Evolutionary conservation across 2,888 invertebrate genomes (phyloP).

Genomic region (Blera fallax): DNA sequence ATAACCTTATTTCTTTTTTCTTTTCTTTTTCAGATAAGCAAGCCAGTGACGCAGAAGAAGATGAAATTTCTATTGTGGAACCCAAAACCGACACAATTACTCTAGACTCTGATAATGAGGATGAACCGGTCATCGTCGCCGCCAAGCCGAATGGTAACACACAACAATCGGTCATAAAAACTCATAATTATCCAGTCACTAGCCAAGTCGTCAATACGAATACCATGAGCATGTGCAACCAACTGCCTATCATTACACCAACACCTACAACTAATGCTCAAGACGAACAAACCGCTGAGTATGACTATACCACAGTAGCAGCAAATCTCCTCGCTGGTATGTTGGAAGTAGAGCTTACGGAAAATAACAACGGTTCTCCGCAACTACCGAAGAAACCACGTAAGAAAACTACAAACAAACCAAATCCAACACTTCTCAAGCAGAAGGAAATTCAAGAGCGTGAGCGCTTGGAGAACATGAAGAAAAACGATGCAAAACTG

Average conservation of each 20-base stretch:
- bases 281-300: conserved; percentile 60
- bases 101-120: conserved; percentile 81
- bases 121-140: conserved; percentile 70
- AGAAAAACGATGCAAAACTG: conserved; percentile 78
- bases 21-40: conserved; percentile 77
- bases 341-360: conserved; percentile 79
- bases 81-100: conserved; percentile 81
- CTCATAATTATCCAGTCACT: conserved; percentile 68
- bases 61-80: conserved; percentile 81
- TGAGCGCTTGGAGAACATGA: conserved; percentile 78
- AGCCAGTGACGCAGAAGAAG: conserved; percentile 81
- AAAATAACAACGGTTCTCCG: conserved; percentile 53
- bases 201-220: not conserved
- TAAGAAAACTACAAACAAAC: conserved; percentile 80
- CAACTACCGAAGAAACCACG: conserved; percentile 78
- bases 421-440: conserved; percentile 80
- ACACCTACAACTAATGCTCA: conserved; percentile 20
- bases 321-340: conserved; percentile 79
- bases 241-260: conserved; percentile 21
- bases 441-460: conserved; percentile 77
- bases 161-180: conserved; percentile 37
- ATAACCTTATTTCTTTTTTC: not conserved
- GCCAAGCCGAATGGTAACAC: not conserved
- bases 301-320: conserved; percentile 75
- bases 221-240: conserved; percentile 41